Base-by-base conservation (phyloP, 2,797 vertebrate species). In the Gallinago solitaria region DNA sequence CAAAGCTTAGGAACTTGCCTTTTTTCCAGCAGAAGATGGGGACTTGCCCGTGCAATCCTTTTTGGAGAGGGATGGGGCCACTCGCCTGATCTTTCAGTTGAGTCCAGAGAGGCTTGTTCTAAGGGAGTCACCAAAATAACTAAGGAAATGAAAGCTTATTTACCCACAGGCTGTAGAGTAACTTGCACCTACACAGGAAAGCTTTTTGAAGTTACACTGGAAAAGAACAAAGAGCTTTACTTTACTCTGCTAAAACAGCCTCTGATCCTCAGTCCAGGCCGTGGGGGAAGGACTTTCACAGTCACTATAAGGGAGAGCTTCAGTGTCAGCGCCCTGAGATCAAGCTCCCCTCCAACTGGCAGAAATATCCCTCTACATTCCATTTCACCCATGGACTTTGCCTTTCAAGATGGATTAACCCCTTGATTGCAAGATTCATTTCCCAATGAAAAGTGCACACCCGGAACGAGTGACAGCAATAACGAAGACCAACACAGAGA, bases 231-330 rank as follows among this genome's bases (percentile, higher is more conserved):
- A 73, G 37, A 23, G 6, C 11, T 21, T 35, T 28, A 10, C 7
- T 21, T 35, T 33, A 11, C n/a, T 73, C 53, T 43, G 2, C 21
- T 37, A 30, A 16, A 37, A 47, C 3, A 23, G 20, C 13, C 56
- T 70, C 56, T 10, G 2, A 7, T 9, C 41, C 68, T 45, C 63
- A 11, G 54, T 19, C 60, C 20, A 65, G 43, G 56, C 43, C 39
- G 2, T 2, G 8, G 35, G 20, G 30, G 20, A 54, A 53, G 25
- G 43, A 27, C 28, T 73, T 41, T 5, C 25, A 25, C 41, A 30
- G 24, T 5, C 33, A 23, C 30, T 16, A 1, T 9, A 56, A n/a
- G 14, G 0, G 3, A 30, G 18, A 7, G 50, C 24, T 28, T 51
- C 64, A 19, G 33, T 3, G 16, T 6, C 65, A 69, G 20, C 3